Evolutionary conservation across 2,113 vertebrate genomes (phyloP).

Genomic region (Myodes glareolus): DNA sequence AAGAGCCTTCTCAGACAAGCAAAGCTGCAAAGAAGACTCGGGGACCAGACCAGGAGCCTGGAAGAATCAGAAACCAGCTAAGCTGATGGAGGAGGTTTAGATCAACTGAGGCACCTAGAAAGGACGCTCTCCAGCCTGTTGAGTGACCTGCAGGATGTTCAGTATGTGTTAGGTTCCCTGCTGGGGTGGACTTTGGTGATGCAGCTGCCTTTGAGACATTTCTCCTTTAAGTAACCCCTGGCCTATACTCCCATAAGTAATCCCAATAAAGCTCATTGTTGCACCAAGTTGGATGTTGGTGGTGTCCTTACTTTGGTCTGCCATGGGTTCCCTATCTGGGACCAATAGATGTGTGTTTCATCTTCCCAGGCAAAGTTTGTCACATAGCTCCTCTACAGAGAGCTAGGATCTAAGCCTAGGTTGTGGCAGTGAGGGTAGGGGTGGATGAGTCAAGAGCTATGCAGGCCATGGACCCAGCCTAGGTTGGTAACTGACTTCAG

Average conservation of each 20-base stretch:
- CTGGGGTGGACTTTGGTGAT: background rate
- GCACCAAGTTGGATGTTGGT: background rate
- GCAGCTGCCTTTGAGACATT: background rate
- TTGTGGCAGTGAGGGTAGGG: rapidly evolving
- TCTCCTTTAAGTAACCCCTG: background rate
- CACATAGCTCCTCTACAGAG: background rate
- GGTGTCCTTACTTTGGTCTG: background rate
- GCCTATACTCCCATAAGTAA: background rate
- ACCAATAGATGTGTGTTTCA: background rate
- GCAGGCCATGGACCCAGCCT: background rate
- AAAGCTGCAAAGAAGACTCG: background rate
- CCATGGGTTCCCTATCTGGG: background rate
- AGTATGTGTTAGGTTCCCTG: background rate
- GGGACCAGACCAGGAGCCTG: background rate
- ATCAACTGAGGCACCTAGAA: background rate
- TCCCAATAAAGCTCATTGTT: background rate
- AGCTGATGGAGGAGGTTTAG: background rate
- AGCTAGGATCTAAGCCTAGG: background rate
- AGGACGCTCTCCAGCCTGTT: background rate
- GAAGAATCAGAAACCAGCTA: background rate
- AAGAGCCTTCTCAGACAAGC: background rate
- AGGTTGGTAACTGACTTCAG: background rate
- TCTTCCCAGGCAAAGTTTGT: background rate
- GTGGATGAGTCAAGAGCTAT: background rate
- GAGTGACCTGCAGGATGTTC: background rate